Evolutionary conservation across 2,797 vertebrate species (phyloP).

Genomic region (Typhlichthys subterraneus): DNA sequence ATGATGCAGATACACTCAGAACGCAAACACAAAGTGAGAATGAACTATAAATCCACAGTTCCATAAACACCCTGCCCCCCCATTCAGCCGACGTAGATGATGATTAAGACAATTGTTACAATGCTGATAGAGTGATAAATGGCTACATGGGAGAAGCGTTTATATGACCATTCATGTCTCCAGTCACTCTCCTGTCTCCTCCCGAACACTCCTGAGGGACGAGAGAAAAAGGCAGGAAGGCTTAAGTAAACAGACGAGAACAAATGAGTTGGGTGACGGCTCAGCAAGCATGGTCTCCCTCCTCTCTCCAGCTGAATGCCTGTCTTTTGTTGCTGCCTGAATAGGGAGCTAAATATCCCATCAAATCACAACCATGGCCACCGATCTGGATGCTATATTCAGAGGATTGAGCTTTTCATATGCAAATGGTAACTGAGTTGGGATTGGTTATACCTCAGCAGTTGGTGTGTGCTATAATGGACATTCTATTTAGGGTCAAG

Average conservation of each 20-base stretch:
- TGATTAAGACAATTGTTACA: slow-evolving; percentile 64
- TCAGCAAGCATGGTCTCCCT: slow-evolving; percentile 70
- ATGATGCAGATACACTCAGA: slow-evolving; percentile 5
- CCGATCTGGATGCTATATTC: slow-evolving; percentile 73
- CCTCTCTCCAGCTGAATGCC: slow-evolving; percentile 66
- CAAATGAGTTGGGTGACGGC: slow-evolving; percentile 82
- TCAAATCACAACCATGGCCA: slow-evolving; percentile 75
- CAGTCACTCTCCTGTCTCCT: slow-evolving; percentile 71
- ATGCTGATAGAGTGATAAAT: slow-evolving; percentile 80
- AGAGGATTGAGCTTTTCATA: slow-evolving; percentile 78
- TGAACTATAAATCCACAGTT: slow-evolving; percentile 15
- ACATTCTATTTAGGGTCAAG: slow-evolving; percentile 71
- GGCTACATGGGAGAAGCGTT: slow-evolving; percentile 68
- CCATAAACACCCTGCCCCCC: slow-evolving; percentile 36
- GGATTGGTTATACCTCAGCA: slow-evolving; percentile 73
- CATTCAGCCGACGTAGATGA: slow-evolving; percentile 30
- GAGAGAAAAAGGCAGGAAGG: slow-evolving; percentile 65
- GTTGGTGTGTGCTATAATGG: slow-evolving; percentile 52
- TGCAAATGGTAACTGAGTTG: slow-evolving; percentile 75
- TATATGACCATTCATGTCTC: slow-evolving; percentile 65
- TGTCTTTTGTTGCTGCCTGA: slow-evolving; percentile 82
- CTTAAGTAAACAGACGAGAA: slow-evolving; percentile 85
- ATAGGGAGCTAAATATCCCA: slow-evolving; percentile 84
- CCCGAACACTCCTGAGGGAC: slow-evolving; percentile 70
- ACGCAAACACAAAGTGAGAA: slow-evolving; percentile 17